Conservation (phyloP, 2,888 invertebrate genomes). For the Byasa hedistus region DNA sequence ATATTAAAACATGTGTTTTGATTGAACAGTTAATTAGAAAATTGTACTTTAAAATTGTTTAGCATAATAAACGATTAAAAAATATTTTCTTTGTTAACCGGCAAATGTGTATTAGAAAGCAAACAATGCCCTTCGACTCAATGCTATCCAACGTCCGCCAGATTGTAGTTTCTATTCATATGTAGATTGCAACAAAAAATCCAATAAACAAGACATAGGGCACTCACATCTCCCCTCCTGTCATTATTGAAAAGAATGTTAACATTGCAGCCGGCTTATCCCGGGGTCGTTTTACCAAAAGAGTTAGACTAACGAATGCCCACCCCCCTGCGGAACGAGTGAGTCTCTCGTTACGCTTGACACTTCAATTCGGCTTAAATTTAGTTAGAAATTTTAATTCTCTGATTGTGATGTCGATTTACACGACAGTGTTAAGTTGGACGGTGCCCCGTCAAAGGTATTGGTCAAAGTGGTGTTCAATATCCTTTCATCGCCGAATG, state of each 20-base stretch:
- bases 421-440: background rate
- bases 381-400: constrained; percentile 53
- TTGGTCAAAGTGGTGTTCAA: background rate
- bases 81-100: constrained; percentile 2
- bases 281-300: constrained; percentile 77
- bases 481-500: constrained; percentile 3
- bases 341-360: constrained; percentile 67
- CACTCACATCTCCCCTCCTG: constrained; percentile 65
- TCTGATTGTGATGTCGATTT: constrained; percentile 17
- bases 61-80: background rate
- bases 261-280: constrained; percentile 74
- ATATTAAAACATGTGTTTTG: no score
- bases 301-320: constrained; percentile 78
- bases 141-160: constrained; percentile 61
- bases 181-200: constrained; percentile 80
- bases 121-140: constrained; percentile 53
- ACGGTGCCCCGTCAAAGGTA: background rate
- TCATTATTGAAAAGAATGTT: constrained; percentile 80
- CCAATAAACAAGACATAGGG: constrained; percentile 78
- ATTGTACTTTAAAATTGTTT: background rate
- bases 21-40: no score
- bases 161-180: constrained; percentile 76
- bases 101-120: constrained; percentile 1
- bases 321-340: constrained; percentile 55
- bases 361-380: constrained; percentile 74